Conservation (phyloP, 1,140 invertebrate species). For the Pseudobourletiella spinata region DNA sequence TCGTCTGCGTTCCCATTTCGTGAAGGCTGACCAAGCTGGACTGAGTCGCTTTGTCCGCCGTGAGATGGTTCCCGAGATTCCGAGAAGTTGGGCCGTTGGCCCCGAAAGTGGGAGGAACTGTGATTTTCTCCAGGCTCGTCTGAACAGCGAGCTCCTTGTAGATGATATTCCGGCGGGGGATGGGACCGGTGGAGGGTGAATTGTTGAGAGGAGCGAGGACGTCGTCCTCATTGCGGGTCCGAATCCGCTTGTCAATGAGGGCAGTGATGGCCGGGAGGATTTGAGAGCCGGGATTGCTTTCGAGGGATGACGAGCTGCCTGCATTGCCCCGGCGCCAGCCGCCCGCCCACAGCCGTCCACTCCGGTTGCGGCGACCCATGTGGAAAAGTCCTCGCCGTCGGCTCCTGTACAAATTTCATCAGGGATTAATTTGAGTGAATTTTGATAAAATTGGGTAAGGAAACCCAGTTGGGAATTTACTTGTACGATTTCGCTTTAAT, state of each 20-base stretch:
- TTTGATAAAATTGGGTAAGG: too few species aligned
- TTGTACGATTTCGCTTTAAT: too few species aligned
- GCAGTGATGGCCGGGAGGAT: slow-evolving; percentile 28
- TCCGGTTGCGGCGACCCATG: slow-evolving; percentile 15
- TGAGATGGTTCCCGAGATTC: slow-evolving; percentile 13
- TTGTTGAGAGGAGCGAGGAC: background rate
- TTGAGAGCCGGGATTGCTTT: slow-evolving; percentile 29
- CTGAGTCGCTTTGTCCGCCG: slow-evolving; percentile 21
- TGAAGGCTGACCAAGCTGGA: slow-evolving; percentile 21
- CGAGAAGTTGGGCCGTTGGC: background rate
- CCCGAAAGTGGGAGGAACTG: background rate
- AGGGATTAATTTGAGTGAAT: background rate
- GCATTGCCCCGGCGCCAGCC: background rate
- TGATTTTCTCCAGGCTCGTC: slow-evolving; percentile 26
- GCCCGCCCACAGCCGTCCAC: slow-evolving; percentile 5
- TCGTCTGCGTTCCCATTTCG: slow-evolving; percentile 30
- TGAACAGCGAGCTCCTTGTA: slow-evolving; percentile 22
- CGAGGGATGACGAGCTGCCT: slow-evolving; percentile 27
- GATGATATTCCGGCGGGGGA: background rate
- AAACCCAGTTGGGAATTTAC: too few species aligned
- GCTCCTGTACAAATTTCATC: background rate
- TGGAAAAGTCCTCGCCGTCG: background rate
- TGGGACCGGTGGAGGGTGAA: background rate
- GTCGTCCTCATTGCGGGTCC: background rate
- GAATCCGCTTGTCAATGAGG: slow-evolving; percentile 22